Base-by-base conservation (phyloP, 2,797 vertebrate genomes). In the Cynodonichthys magdalenae region DNA sequence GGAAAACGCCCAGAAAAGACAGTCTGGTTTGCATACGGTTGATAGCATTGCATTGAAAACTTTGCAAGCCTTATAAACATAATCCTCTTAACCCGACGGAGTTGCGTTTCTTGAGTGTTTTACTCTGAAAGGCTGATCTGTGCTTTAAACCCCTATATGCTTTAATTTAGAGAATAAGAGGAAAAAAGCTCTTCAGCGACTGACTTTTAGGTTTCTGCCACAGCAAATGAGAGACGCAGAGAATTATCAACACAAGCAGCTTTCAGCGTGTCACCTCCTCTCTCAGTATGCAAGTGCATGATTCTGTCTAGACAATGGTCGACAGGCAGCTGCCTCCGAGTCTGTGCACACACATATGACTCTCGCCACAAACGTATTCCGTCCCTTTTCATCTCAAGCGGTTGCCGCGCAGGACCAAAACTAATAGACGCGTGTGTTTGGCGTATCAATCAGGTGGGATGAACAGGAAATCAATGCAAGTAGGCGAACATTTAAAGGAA, bases 261-360 rank as follows among this genome's bases (percentile, higher is more conserved):
- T 81, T 77, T 77, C 62, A 49, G 62, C 60, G 0, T 77, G 80
- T 82, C 86, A 71, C 79, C 82, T 76, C 73, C 75, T 63, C 69
- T 81, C 62, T 90, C 78, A 70, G 84, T 87, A 89, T 90, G 90
- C 87, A 82, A 81, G 55, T 75, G 24, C 88, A 87, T 80, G 82
- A 79, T 76, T 86, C 78, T 53, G 86, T 91, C 87, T 86, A 86
- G 87, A 90, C 87, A 83, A 87, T 79, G 67, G 70, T 15, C 63
- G 84, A 81, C 79, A 82, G 77, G 83, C 87, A 89, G 86, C 86
- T 87, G 84, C 82, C 85, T 87, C 63, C 4, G 20, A 82, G 77
- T 74, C 24, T 29, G 41, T 46, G 15, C 61, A 28, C 71, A 50
- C 66, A 19, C 44, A 54, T 46, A 15, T 64, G 31, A 49, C 67